Evolutionary conservation across 2,797 vertebrate genomes (phyloP).

Genomic region (Spinus pinus): DNA sequence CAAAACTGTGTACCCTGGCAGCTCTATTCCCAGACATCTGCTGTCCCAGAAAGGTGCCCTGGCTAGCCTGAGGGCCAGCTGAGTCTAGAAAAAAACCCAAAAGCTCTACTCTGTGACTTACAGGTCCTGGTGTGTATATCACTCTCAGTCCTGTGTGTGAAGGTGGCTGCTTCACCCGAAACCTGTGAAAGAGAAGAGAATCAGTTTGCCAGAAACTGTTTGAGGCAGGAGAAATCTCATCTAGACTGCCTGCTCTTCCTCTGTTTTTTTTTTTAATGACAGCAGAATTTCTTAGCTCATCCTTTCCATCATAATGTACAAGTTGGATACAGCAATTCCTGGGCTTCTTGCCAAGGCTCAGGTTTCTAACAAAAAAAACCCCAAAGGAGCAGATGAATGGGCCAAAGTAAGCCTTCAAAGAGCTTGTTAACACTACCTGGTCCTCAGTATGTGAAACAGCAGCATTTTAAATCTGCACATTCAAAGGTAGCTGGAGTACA

Average conservation of each 20-base stretch:
- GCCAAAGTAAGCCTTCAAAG: neutral
- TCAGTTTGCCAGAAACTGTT: neutral
- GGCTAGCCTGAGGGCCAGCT: neutral
- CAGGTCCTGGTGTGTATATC: constrained; percentile 83
- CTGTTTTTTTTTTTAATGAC: neutral
- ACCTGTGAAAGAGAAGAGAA: constrained; percentile 73
- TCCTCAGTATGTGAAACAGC: neutral
- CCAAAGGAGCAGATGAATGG: neutral
- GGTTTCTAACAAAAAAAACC: neutral
- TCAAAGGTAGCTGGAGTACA: neutral
- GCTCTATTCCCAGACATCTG: neutral
- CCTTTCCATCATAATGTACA: neutral
- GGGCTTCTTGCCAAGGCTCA: neutral
- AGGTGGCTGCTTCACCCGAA: constrained; percentile 86
- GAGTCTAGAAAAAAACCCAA: neutral
- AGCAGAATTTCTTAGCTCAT: neutral
- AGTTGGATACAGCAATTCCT: neutral
- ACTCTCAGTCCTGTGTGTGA: constrained; percentile 82
- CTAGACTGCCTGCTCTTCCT: neutral
- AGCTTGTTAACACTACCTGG: neutral
- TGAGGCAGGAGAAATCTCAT: neutral
- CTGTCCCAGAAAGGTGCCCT: neutral
- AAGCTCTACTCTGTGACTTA: constrained; percentile 66
- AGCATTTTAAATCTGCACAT: neutral
- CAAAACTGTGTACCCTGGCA: neutral